Conservation (phyloP, 2,888 invertebrate genomes). For the Schrankia costaestrigalis region DNA sequence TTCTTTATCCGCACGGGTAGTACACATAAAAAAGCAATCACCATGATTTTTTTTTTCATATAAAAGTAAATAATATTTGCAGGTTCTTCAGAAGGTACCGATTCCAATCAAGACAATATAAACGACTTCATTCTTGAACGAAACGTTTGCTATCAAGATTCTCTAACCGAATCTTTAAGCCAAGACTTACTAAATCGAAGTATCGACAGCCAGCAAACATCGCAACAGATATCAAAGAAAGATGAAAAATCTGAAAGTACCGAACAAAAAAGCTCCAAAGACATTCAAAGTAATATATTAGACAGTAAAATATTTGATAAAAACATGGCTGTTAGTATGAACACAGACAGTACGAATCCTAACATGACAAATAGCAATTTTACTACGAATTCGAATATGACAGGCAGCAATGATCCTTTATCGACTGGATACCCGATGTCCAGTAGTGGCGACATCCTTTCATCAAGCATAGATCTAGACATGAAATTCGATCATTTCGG, state of each 20-base stretch:
- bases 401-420: slow-evolving; percentile 60
- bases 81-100: slow-evolving; percentile 70
- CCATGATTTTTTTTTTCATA: no score
- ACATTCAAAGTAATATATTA: slow-evolving; percentile 60
- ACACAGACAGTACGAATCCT: slow-evolving; percentile 67
- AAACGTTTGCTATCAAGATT: slow-evolving; percentile 76
- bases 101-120: slow-evolving; percentile 65
- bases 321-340: slow-evolving; percentile 56
- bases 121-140: slow-evolving; percentile 73
- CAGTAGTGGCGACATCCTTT: slow-evolving; percentile 60
- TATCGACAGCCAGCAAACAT: slow-evolving; percentile 57
- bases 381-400: slow-evolving; percentile 70
- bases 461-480: slow-evolving; percentile 75
- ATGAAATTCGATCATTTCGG: slow-evolving; percentile 85
- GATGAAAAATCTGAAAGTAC: slow-evolving; percentile 64
- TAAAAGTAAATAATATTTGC: no score
- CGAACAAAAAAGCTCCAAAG: slow-evolving; percentile 67
- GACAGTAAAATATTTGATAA: slow-evolving; percentile 58
- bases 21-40: no score
- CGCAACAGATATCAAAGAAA: slow-evolving; percentile 49
- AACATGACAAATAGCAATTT: slow-evolving; percentile 73
- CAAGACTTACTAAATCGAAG: slow-evolving; percentile 67
- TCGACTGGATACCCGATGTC: slow-evolving; percentile 71
- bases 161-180: slow-evolving; percentile 67
- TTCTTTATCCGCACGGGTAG: no score